Evolutionary conservation across 2,797 vertebrate genomes (phyloP), one percentile per base, ranked within the genome.

Genomic region (Pampus argenteus): DNA sequence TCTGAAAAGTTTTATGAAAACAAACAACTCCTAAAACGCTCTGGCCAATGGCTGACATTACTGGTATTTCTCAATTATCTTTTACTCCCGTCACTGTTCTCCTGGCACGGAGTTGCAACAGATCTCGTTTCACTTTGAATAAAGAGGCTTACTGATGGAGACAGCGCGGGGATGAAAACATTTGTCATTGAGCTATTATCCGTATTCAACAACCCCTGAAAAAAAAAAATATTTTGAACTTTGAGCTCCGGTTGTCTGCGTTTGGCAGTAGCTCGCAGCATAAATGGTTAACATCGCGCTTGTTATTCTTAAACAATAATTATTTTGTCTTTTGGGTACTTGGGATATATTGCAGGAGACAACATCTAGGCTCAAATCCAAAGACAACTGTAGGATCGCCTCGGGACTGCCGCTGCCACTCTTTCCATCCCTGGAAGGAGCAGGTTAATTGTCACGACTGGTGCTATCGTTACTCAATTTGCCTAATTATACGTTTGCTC

Each of bases 381-480:
- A 86, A 75, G 66, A 58, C 76, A 87, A 76, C 65, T 20, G 47
- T 0, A n/a, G 48, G 50, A 71, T 66, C 28, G 81, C 81, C 82
- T 25, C 34, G 74, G 81, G 84, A 83, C 59, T 11, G 58, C 62
- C 60, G 66, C 70, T 79, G 66, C 82, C 77, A 69, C 73, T 78
- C 69, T 80, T 66, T 74, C 79, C 50, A 22, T 62, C 60, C 67
- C 36, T 70, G 64, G 71, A 66, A 74, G 40, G 42, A 80, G 51
- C 73, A 72, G 83, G 84, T 92, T 92, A 85, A 94, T 93, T 81
- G 86, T 90, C 81, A 57, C 36, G 47, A 66, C 66, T 50, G 71
- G 48, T 62, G 77, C 79, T 85, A 78, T 88, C 74, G 56, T 65
- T 73, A 62, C 79, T 81, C 80, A 74, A 64, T 89, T 85, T 54